Evolutionary conservation across 2,113 vertebrate species (phyloP).

Genomic region (Madoqua kirkii): DNA sequence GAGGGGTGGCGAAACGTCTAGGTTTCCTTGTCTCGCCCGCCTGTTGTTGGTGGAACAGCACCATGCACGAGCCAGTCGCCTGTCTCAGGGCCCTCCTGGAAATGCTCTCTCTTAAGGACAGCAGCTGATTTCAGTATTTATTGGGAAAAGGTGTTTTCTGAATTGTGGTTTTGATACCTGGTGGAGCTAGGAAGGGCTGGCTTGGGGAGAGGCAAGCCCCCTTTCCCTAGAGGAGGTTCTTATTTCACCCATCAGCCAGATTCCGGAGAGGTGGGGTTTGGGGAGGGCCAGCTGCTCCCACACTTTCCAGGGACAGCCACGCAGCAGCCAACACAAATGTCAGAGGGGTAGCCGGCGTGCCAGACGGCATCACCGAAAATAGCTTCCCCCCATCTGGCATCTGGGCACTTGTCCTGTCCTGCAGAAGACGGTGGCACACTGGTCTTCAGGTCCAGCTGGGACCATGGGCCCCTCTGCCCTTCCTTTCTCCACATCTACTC

Average conservation of each 20-base stretch:
- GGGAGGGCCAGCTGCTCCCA: constrained; percentile 15
- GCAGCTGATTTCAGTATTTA: not conserved
- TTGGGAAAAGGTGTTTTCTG: not conserved
- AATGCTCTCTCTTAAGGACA: not conserved
- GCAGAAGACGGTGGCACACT: not conserved
- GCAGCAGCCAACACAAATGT: constrained; percentile 51
- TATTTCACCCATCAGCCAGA: not conserved
- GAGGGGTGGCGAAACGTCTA: not conserved
- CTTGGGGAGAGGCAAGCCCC: not conserved
- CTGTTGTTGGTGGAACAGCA: not conserved
- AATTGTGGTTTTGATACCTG: not conserved
- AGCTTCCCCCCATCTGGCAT: constrained; percentile 40
- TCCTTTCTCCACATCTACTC: not conserved
- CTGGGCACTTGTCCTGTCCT: constrained; percentile 21
- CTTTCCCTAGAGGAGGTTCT: not conserved
- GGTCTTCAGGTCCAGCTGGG: not conserved
- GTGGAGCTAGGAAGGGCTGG: not conserved
- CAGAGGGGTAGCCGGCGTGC: constrained; percentile 18
- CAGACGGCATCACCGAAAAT: constrained; percentile 62
- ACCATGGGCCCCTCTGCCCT: not conserved
- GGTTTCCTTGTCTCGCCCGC: not conserved
- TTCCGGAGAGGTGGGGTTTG: not conserved
- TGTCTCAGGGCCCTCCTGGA: not conserved
- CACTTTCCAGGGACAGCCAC: constrained; percentile 18
- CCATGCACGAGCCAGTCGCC: not conserved